These are phyloP conservation scores for Piprites chloris DNA, from an alignment of 2,113 vertebrate species.

Conservation along the genomic window DNA sequence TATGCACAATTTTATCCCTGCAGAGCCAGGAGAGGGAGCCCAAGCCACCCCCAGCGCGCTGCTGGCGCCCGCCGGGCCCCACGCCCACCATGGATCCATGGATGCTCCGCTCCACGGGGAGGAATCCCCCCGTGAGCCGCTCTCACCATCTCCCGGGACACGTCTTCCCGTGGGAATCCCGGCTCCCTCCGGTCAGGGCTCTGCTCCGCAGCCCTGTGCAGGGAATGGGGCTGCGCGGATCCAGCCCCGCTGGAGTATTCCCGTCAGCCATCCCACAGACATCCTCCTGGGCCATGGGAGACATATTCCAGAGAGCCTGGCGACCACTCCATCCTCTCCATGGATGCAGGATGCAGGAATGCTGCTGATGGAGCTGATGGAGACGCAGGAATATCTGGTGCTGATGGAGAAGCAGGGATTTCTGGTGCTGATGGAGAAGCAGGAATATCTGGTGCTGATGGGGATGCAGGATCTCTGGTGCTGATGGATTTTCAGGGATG, in stretches of 20 bases:
- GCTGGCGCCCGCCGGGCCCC: background rate
- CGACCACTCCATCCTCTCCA: background rate
- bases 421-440: background rate
- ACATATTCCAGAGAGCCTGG: background rate
- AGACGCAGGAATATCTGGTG: background rate
- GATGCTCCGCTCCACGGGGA: background rate
- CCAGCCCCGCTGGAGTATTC: background rate
- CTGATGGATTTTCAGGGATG: background rate
- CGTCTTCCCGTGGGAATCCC: background rate
- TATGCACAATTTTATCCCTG: accelerated
- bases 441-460: background rate
- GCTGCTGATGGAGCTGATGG: background rate
- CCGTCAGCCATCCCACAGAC: accelerated
- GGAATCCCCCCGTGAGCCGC: background rate
- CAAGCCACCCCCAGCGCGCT: background rate
- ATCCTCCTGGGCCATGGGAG: background rate
- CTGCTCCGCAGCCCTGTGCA: background rate
- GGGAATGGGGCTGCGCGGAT: background rate
- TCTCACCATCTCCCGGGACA: background rate
- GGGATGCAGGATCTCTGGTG: background rate
- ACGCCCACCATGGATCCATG: background rate
- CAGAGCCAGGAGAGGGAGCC: conserved; percentile 17
- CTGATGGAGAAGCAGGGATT: background rate
- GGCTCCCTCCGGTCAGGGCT: background rate
- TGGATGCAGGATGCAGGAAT: background rate